A percentile compares a stretch with the other conserved stretches of the same genome.
Conservation (phyloP, 2,888 invertebrate genomes). For the Pseudococcus longispinus region DNA sequence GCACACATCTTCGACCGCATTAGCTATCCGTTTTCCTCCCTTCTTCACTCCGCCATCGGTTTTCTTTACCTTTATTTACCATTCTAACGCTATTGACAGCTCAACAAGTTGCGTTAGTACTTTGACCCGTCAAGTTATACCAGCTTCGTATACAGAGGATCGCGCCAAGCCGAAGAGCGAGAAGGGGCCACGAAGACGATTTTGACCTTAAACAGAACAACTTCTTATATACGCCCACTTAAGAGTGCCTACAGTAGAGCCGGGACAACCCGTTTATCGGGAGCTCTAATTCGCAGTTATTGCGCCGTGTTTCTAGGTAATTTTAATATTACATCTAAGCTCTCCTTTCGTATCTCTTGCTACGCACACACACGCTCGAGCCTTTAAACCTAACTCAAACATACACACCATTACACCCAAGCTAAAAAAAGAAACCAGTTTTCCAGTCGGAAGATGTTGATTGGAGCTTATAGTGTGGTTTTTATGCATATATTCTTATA, state of each 20-base stretch:
- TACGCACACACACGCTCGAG: neutral
- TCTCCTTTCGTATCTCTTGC: neutral
- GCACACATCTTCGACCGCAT: neutral
- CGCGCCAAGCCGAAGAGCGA: neutral
- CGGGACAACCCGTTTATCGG: slow-evolving; percentile 51
- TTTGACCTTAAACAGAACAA: slow-evolving; percentile 50
- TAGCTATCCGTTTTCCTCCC: neutral
- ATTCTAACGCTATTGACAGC: slow-evolving; percentile 25
- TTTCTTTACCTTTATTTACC: slow-evolving; percentile 8
- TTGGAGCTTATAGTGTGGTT: slow-evolving; percentile 8
- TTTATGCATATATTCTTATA: neutral
- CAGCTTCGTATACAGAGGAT: neutral
- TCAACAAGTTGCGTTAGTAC: slow-evolving; percentile 45
- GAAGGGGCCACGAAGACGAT: neutral
- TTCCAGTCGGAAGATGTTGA: slow-evolving; percentile 28
- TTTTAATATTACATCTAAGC: slow-evolving; percentile 48
- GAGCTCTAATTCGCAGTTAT: slow-evolving; percentile 54
- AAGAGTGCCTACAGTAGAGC: slow-evolving; percentile 50
- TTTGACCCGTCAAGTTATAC: slow-evolving; percentile 30
- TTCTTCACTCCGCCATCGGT: neutral
- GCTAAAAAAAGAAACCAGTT: slow-evolving; percentile 1
- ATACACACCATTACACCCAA: neutral
- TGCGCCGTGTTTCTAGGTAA: slow-evolving; percentile 45
- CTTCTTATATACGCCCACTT: slow-evolving; percentile 52
- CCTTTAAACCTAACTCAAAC: neutral